These are phyloP conservation scores for Paedocypris micromegethes DNA, from an alignment of 2,797 vertebrate genomes.

Conservation along the genomic window DNA sequence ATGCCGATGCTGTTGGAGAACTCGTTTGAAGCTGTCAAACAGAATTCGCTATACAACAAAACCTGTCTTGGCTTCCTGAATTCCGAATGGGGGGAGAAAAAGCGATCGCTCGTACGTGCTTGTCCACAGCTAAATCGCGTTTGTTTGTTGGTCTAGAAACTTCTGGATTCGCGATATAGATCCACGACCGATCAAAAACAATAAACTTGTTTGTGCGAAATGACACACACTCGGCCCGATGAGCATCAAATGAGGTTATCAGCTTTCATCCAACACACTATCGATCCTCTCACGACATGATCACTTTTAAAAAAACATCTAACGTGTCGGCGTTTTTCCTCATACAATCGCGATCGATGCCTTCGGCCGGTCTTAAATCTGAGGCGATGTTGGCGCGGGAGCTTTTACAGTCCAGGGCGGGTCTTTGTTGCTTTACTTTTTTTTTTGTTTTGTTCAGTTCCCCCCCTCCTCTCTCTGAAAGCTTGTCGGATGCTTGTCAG, in stretches of 20 bases:
- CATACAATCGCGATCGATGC: constrained; percentile 9
- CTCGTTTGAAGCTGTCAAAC: too few species aligned
- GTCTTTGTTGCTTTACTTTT: constrained; percentile 47
- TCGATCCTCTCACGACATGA: constrained; percentile 13
- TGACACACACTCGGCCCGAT: not conserved
- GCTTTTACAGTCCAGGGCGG: constrained; percentile 41
- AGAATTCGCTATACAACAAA: too few species aligned
- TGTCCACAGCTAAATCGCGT: too few species aligned
- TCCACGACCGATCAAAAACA: not conserved
- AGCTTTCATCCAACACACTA: constrained; percentile 17
- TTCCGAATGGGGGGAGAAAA: too few species aligned
- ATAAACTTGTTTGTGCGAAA: constrained; percentile 23
- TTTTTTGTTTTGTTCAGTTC: constrained; percentile 42
- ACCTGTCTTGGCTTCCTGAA: too few species aligned
- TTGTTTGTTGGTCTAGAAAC: too few species aligned
- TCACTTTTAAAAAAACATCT: constrained; percentile 8
- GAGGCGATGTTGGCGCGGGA: constrained; percentile 31
- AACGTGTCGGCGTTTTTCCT: not conserved
- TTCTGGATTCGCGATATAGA: too few species aligned
- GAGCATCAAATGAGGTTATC: constrained; percentile 17
- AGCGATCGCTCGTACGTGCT: too few species aligned
- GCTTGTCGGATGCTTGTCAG: constrained; percentile 44
- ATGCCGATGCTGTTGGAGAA: too few species aligned
- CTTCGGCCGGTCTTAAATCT: constrained; percentile 28
- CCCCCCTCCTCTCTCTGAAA: constrained; percentile 35